Base-by-base conservation (phyloP, 2,888 invertebrate species). In the Bellardia bayeri region DNA sequence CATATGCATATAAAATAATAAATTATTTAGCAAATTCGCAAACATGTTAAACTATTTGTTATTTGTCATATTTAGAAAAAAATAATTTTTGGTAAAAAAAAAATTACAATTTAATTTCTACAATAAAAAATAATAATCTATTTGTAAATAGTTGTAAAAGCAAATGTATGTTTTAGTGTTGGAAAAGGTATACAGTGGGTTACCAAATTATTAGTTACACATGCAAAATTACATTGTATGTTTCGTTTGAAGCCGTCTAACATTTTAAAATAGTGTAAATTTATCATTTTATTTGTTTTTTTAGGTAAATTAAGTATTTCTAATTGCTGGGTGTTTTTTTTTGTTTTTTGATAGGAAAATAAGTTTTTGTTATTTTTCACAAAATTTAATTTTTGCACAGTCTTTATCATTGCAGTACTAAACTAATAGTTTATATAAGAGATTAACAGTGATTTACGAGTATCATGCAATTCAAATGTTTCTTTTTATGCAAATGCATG, bases 381-480 rank as follows among this genome's bases (percentile, higher is more conserved):
- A 11, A 23, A 23, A 16, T 16, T 7, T 23, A 23, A 23, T 37
- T 61, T 16, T 14, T 61, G 61, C 2, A 16, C 14, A 33, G 2
- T 3, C 61, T 37, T 6, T 61, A n/a, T 30, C 4, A 49, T n/a
- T 33, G 49, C 49, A 23, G 0, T 45, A 6, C 4, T 37, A 2
- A 14, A 23, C 23, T 68, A 30, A 68, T 68, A 51, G 68, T 68
- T 68, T 68, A 49, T 68, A 33, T 3, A 68, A 49, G 30, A 33
- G 68, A 68, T 49, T 68, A 68, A 68, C 49, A 8, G 2, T 68
- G 68, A 68, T 68, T 68, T 68, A 23, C 23, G 23, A 23, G 23
- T 23, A 68, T 68, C 33, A 68, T 68, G 33, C n/a, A 49, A 33
- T 68, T 14, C 6, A 49, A 9, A 66, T 40, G 16, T 2, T 68